Evolutionary conservation across 2,113 vertebrate genomes (phyloP).

Genomic region (Ceyx melanurus): DNA sequence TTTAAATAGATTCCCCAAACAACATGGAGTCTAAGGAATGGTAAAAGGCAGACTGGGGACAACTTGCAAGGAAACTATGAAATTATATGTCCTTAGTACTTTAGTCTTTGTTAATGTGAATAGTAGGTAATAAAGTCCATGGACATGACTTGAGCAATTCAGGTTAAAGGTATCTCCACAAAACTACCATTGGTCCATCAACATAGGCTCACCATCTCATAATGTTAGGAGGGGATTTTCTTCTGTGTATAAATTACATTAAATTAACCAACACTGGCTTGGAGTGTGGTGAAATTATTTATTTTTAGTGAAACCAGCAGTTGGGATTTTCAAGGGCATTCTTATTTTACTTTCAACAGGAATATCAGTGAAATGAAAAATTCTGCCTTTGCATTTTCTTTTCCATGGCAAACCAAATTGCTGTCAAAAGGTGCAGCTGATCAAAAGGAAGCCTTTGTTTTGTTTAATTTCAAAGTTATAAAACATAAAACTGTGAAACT

Average conservation of each 20-base stretch:
- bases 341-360: neutral
- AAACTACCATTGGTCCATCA: neutral
- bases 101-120: neutral
- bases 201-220: neutral
- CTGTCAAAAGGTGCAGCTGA: conserved; percentile 22
- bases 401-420: neutral
- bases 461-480: conserved; percentile 37
- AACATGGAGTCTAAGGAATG: neutral
- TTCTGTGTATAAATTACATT: conserved; percentile 23
- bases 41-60: neutral
- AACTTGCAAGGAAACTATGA: neutral
- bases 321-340: conserved; percentile 37
- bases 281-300: neutral
- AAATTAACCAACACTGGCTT: conserved; percentile 21
- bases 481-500: conserved; percentile 3
- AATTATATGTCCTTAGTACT: neutral
- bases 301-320: conserved; percentile 6
- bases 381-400: neutral
- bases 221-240: neutral
- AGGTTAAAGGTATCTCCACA: neutral
- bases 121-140: neutral
- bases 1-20: neutral
- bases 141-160: neutral
- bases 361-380: conserved; percentile 15
- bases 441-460: conserved; percentile 18